Conservation (phyloP, 2,797 vertebrate genomes). For the Phoebastria nigripes region DNA sequence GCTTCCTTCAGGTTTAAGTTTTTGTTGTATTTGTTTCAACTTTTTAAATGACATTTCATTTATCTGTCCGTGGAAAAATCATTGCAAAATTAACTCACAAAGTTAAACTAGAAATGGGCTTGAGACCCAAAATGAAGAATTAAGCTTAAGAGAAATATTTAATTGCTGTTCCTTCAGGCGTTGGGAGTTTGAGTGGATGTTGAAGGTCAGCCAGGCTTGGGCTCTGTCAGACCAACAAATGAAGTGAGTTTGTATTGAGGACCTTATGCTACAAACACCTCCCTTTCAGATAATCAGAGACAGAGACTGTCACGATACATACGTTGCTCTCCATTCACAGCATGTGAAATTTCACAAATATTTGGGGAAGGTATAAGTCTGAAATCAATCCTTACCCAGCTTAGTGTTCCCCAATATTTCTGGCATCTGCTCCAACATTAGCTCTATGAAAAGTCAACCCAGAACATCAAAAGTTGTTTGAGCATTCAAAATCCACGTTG, state of each 20-base stretch:
- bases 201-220: not conserved
- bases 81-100: not conserved
- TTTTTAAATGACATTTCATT: not conserved
- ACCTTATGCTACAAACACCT: not conserved
- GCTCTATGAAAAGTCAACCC: not conserved
- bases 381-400: not conserved
- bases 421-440: not conserved
- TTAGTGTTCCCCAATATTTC: not conserved
- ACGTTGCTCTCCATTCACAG: not conserved
- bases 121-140: not conserved
- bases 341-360: not conserved
- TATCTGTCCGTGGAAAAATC: not conserved
- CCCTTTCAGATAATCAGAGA: not conserved
- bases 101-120: not conserved
- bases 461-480: not conserved
- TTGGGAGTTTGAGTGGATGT: not conserved
- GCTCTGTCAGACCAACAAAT: not conserved
- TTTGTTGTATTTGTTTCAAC: not conserved
- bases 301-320: not conserved
- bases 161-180: not conserved
- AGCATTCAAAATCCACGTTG: not conserved
- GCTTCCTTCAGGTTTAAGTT: not conserved
- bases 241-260: not conserved
- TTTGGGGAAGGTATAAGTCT: not conserved
- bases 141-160: not conserved